A percentile compares a stretch with the other conserved stretches of the same genome.
Evolutionary conservation across 1,140 invertebrate species (phyloP).

Genomic region (Macrosteles quadrilineatus): DNA sequence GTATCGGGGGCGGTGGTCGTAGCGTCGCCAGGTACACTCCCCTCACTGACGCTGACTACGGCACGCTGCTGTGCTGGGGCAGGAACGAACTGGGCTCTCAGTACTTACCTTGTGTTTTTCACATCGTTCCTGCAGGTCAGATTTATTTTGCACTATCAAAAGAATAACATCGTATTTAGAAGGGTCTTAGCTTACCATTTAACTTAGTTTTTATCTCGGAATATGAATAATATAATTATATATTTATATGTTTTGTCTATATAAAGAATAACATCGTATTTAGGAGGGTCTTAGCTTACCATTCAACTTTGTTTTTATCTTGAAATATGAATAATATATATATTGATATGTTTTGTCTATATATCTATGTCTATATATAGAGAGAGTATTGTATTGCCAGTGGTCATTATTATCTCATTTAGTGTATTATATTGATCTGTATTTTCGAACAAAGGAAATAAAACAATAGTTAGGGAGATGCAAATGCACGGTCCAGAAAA

Average conservation of each 20-base stretch:
- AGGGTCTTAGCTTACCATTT: background rate
- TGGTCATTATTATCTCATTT: too few species aligned
- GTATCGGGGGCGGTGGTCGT: constrained; percentile 54
- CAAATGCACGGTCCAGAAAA: too few species aligned
- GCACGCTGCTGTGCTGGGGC: constrained; percentile 69
- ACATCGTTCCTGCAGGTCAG: constrained; percentile 69
- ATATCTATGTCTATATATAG: too few species aligned
- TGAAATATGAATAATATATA: background rate
- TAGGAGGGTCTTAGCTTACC: background rate
- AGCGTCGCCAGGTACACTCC: constrained; percentile 68
- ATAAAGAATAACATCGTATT: background rate
- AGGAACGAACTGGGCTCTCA: constrained; percentile 66
- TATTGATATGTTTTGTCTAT: background rate
- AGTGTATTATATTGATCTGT: too few species aligned
- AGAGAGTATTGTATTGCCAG: too few species aligned
- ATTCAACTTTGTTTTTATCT: background rate
- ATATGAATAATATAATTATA: background rate
- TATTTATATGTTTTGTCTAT: background rate
- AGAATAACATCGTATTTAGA: background rate
- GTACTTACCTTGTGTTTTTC: constrained; percentile 67
- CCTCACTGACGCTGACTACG: constrained; percentile 69
- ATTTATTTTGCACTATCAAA: background rate
- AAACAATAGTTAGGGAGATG: too few species aligned
- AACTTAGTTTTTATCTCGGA: background rate
- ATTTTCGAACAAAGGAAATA: too few species aligned